Evolutionary conservation across 2,888 invertebrate species (phyloP).

Genomic region (Tetragnatha montana): DNA sequence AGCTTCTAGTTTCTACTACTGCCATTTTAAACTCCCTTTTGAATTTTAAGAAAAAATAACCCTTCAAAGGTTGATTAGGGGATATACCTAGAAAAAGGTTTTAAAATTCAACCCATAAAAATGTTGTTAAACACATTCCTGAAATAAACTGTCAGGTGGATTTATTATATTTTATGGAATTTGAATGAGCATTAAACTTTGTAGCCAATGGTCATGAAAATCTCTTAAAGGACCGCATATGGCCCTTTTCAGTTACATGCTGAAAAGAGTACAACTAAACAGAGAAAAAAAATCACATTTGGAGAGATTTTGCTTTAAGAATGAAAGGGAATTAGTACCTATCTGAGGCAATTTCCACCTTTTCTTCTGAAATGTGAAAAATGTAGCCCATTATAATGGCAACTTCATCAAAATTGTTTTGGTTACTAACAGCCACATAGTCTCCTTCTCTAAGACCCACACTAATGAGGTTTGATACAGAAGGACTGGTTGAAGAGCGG

Average conservation of each 20-base stretch:
- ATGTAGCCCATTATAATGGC: constrained; percentile 68
- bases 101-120: too few relatives aligned
- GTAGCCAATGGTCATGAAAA: too few relatives aligned
- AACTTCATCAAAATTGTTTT: constrained; percentile 58
- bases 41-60: too few relatives aligned
- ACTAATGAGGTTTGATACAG: neutral
- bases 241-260: neutral
- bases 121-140: too few relatives aligned
- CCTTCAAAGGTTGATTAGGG: too few relatives aligned
- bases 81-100: too few relatives aligned
- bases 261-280: neutral
- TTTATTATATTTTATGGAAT: too few relatives aligned
- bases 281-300: neutral
- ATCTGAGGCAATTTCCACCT: constrained; percentile 48
- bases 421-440: constrained; percentile 63
- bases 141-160: too few relatives aligned
- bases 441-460: constrained; percentile 57
- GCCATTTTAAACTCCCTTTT: too few relatives aligned
- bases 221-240: too few relatives aligned
- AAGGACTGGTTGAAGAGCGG: constrained; percentile 19
- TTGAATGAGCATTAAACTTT: too few relatives aligned
- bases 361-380: constrained; percentile 35
- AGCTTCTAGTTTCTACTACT: too few relatives aligned
- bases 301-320: neutral
- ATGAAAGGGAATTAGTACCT: constrained; percentile 37